A percentile compares a stretch with the other conserved stretches of the same genome.
These are phyloP conservation scores for Okamejei kenojei DNA, from an alignment of 2,797 vertebrate genomes.

Conservation along the genomic window DNA sequence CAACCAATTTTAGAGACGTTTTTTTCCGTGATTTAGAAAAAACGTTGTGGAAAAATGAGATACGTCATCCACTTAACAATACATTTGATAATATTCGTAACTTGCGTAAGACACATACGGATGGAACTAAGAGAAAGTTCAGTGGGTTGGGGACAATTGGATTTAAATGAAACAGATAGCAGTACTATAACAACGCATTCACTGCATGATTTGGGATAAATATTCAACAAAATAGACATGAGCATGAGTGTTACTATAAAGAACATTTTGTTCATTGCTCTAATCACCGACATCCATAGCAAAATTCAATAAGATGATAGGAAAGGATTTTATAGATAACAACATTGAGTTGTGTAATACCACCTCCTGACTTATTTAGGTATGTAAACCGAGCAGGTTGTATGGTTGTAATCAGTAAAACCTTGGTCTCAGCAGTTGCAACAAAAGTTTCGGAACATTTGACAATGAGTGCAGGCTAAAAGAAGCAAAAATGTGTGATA, in stretches of 20 bases:
- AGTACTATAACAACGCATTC: not conserved
- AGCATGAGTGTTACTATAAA: not conserved
- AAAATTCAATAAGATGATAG: not conserved
- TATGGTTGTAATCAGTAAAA: not conserved
- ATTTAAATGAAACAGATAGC: not conserved
- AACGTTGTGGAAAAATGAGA: not conserved
- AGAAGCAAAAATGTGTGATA: not conserved
- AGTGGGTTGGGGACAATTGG: conserved; percentile 3
- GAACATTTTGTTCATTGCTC: not conserved
- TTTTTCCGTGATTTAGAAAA: not conserved
- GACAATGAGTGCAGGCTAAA: not conserved
- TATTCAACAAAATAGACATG: not conserved
- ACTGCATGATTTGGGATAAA: not conserved
- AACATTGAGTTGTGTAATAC: not conserved
- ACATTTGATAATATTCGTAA: not conserved
- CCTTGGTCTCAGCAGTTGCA: not conserved
- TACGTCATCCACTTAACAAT: not conserved
- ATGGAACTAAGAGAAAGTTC: not conserved
- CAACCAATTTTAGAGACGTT: not conserved
- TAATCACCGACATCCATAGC: not conserved
- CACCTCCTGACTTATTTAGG: not conserved
- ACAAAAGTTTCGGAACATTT: not conserved
- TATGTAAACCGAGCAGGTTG: not conserved
- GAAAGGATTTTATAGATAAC: not conserved
- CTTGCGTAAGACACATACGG: not conserved